These are phyloP conservation scores for Anthrax anthrax DNA, from an alignment of 2,888 invertebrate species.

Conservation along the genomic window DNA sequence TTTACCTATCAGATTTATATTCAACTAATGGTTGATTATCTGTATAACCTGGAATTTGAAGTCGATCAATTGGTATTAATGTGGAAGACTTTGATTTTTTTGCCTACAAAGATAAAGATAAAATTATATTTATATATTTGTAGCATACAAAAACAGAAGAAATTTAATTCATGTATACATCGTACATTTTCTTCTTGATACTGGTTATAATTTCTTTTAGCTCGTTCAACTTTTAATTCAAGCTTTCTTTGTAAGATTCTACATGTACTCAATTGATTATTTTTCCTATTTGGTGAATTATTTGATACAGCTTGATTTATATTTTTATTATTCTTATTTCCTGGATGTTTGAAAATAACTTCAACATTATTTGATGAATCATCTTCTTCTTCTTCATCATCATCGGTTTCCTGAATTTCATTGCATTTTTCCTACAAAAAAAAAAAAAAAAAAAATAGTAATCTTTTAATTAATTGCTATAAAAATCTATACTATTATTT, in stretches of 20 bases:
- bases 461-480: neutral
- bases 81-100: constrained; percentile 28
- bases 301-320: neutral
- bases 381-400: constrained; percentile 14
- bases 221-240: constrained; percentile 34
- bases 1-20: constrained; percentile 31
- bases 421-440: constrained; percentile 1
- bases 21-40: constrained; percentile 33
- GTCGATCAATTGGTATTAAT: constrained; percentile 31
- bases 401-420: constrained; percentile 10
- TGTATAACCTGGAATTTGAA: constrained; percentile 30
- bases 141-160: neutral
- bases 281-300: constrained; percentile 1
- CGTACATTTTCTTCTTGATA: constrained; percentile 23
- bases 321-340: neutral
- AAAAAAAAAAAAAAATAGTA: too few relatives aligned
- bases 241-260: constrained; percentile 32
- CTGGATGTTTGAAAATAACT: constrained; percentile 22
- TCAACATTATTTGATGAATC: constrained; percentile 17
- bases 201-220: constrained; percentile 31
- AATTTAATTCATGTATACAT: neutral
- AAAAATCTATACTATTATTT: too few relatives aligned
- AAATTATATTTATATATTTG: constrained; percentile 3
- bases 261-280: constrained; percentile 29
- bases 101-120: constrained; percentile 16